phyloP scores from a whole-genome alignment of 2,113 vertebrate genomes.

The Hirundichthys speculiger region DNA sequence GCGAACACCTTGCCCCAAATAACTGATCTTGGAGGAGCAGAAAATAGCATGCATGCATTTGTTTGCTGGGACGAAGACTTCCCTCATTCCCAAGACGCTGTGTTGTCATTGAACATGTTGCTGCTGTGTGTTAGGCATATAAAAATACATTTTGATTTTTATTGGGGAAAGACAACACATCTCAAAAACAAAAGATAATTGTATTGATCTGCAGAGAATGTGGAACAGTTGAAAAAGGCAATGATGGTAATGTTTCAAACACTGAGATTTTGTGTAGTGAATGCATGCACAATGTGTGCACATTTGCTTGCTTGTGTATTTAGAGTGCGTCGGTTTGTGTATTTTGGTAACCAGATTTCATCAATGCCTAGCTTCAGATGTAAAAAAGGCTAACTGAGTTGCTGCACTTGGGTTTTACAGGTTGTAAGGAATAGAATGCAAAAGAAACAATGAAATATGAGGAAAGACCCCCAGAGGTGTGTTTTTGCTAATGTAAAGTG shows the following conservation, averaged over 20 bases:
- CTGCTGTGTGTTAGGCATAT: constrained; percentile 56
- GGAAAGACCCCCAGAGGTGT: constrained; percentile 3
- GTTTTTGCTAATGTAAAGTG: background rate
- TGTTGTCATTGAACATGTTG: constrained; percentile 78
- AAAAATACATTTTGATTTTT: constrained; percentile 76
- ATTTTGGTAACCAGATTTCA: constrained; percentile 32
- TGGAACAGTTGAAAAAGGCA: constrained; percentile 46
- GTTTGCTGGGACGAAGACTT: constrained; percentile 74
- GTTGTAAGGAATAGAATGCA: constrained; percentile 27
- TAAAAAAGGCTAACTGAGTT: constrained; percentile 31
- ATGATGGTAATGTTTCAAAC: constrained; percentile 55
- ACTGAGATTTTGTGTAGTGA: constrained; percentile 25
- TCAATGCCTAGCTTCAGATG: constrained; percentile 11
- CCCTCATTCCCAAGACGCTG: constrained; percentile 66
- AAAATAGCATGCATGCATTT: constrained; percentile 77
- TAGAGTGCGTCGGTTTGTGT: constrained; percentile 9
- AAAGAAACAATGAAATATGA: constrained; percentile 4
- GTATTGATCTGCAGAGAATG: constrained; percentile 72
- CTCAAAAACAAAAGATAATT: constrained; percentile 75
- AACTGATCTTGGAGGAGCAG: constrained; percentile 78
- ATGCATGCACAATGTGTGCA: constrained; percentile 16
- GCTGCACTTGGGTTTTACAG: constrained; percentile 41
- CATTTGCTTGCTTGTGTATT: constrained; percentile 26
- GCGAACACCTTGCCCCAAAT: constrained; percentile 81
- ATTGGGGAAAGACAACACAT: constrained; percentile 59